Evolutionary conservation across 2,113 vertebrate genomes (phyloP), one percentile per base, ranked within the genome.

Genomic region (Urocitellus parryii): DNA sequence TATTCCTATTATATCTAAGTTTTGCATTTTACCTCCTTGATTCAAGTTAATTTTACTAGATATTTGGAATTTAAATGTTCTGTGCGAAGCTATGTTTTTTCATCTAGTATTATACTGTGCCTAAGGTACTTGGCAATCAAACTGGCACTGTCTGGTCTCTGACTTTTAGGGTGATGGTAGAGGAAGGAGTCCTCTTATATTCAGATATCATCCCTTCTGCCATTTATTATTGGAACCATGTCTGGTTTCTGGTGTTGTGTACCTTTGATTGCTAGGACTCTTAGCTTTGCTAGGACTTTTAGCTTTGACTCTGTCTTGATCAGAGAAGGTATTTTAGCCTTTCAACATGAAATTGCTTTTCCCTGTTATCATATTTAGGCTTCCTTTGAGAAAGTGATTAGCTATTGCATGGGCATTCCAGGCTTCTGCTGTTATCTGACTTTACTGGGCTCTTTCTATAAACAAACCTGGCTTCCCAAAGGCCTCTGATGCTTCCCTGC

Each of bases 31-130:
- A 29, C 24, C 22, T 86, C 70, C 51, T 87, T 53, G 53, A 16
- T 93, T 95, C 74, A 48, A 77, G 45, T 67, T 83, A 76, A 79
- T 1, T 77, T 93, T 88, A 67, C 63, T 22, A 93, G 68, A 61
- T 89, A 67, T 63, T 74, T 80, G 61, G 51, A 53, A 8, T 79
- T 86, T 61, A 65, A 74, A 32, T 83, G 4, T 12, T 81, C 4
- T 78, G 72, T 91, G 25, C 27, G 77, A 22, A 65, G 45, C 4
- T 63, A 53, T 82, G 20, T 29, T 91, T 91, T 45, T 91, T 79
- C 70, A 39, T 86, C 10, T 12, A 16, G 6, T 70, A 3, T 68
- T 76, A 25, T 34, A 45, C 22, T 89, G 20, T 82, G 18, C 17
- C 58, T 16, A 17, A 29, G 32, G 3, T 42, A 34, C 51, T 74